Evolutionary conservation across 2,888 invertebrate genomes (phyloP).

Genomic region (Lycophotia porphyrea): DNA sequence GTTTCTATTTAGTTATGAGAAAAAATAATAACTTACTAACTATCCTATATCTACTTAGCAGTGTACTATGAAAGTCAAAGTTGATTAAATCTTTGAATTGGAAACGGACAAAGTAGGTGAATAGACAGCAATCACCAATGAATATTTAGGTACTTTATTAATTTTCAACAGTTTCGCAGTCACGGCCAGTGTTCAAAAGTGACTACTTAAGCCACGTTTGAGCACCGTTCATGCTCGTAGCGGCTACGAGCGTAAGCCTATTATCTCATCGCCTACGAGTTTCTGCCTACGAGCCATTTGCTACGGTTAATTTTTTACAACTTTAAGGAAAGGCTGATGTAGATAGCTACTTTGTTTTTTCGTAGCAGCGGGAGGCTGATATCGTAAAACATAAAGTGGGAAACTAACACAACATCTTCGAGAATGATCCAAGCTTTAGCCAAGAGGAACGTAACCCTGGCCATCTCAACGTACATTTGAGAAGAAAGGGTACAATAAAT

Average conservation of each 20-base stretch:
- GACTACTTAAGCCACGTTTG: conserved; percentile 45
- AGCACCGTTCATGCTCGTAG: conserved; percentile 45
- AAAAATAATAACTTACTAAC: background rate
- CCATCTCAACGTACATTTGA: conserved; percentile 28
- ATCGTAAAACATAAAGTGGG: conserved; percentile 48
- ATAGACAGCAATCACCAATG: background rate
- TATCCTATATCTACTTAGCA: background rate
- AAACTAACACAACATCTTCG: conserved; percentile 30
- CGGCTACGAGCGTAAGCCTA: conserved; percentile 50
- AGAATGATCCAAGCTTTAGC: conserved; percentile 42
- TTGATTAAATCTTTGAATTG: background rate
- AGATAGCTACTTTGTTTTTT: conserved; percentile 19
- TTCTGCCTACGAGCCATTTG: conserved; percentile 46
- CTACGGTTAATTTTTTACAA: conserved; percentile 44
- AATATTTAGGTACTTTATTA: conserved; percentile 5
- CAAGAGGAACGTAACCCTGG: conserved; percentile 29
- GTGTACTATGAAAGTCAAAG: background rate
- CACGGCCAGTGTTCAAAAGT: conserved; percentile 25
- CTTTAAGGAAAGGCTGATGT: conserved; percentile 12
- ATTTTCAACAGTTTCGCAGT: conserved; percentile 8
- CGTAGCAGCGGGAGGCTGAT: conserved; percentile 3
- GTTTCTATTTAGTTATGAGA: background rate
- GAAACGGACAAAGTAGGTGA: background rate
- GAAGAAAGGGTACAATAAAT: conserved; percentile 55
- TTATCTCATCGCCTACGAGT: conserved; percentile 45